Evolutionary conservation across 2,113 vertebrate species (phyloP).

Genomic region (Oreotrochilus melanogaster): DNA sequence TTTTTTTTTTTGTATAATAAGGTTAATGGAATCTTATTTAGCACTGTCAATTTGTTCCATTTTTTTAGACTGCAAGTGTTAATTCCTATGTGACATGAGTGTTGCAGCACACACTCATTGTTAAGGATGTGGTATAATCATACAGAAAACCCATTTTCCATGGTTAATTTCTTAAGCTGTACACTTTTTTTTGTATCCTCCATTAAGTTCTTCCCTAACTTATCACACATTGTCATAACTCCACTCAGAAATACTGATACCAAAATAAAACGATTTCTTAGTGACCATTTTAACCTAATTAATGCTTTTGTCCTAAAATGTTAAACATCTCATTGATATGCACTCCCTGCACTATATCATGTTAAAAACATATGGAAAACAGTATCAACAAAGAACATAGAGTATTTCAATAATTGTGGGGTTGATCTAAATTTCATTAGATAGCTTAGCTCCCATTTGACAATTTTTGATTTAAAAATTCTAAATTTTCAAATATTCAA

Average conservation of each 20-base stretch:
- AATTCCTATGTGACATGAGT: constrained; percentile 69
- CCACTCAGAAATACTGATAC: constrained; percentile 22
- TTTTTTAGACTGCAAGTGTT: constrained; percentile 74
- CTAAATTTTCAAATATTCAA: neutral
- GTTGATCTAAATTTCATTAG: neutral
- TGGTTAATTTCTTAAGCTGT: constrained; percentile 36
- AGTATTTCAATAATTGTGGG: neutral
- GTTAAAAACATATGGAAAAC: constrained; percentile 39
- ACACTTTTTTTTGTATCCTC: constrained; percentile 17
- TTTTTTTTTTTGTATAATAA: constrained; percentile 56
- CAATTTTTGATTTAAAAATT: neutral
- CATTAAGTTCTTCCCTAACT: constrained; percentile 44
- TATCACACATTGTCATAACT: neutral
- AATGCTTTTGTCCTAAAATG: constrained; percentile 18
- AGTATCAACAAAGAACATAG: constrained; percentile 25
- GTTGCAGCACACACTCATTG: constrained; percentile 72
- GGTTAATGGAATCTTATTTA: constrained; percentile 81
- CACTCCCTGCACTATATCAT: constrained; percentile 45
- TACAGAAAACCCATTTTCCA: constrained; percentile 57
- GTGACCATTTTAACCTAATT: constrained; percentile 40
- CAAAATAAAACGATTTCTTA: constrained; percentile 26
- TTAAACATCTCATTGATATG: constrained; percentile 19
- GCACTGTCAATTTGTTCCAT: constrained; percentile 72
- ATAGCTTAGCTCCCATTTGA: neutral
- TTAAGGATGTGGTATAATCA: constrained; percentile 80